Conservation (phyloP, 2,888 invertebrate genomes). For the Coecobrya sp. region DNA sequence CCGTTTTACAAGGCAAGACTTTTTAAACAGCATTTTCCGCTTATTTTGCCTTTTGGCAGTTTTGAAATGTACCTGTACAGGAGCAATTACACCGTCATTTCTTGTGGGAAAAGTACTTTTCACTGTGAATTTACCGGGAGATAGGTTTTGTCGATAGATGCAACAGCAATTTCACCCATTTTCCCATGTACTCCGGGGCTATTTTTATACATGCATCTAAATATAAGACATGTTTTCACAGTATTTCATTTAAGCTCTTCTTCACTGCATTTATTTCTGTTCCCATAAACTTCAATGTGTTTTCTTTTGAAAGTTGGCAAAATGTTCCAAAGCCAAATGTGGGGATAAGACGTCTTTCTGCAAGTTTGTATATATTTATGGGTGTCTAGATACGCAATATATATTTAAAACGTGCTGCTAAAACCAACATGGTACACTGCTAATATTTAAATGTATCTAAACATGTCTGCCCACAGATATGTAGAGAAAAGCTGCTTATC, state of each 20-base stretch:
- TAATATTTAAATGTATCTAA: not conserved
- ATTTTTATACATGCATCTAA: not conserved
- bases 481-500: not conserved
- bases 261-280: not conserved
- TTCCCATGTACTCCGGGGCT: not conserved
- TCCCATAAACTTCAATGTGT: not conserved
- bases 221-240: not conserved
- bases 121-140: not conserved
- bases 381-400: not conserved
- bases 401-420: not conserved
- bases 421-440: not conserved
- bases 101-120: constrained; percentile 54
- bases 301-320: not conserved
- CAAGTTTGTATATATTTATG: no score
- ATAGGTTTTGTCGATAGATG: not conserved
- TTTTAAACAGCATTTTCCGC: constrained; percentile 60
- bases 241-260: not conserved
- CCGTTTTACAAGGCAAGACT: constrained; percentile 19
- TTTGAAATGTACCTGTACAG: not conserved
- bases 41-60: constrained; percentile 35
- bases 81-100: constrained; percentile 51
- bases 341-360: no score
- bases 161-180: not conserved
- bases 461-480: not conserved
- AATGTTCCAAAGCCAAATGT: no score